These are phyloP conservation scores for Macheiramphus alcinus DNA, from an alignment of 2,113 vertebrate genomes.

Conservation along the genomic window DNA sequence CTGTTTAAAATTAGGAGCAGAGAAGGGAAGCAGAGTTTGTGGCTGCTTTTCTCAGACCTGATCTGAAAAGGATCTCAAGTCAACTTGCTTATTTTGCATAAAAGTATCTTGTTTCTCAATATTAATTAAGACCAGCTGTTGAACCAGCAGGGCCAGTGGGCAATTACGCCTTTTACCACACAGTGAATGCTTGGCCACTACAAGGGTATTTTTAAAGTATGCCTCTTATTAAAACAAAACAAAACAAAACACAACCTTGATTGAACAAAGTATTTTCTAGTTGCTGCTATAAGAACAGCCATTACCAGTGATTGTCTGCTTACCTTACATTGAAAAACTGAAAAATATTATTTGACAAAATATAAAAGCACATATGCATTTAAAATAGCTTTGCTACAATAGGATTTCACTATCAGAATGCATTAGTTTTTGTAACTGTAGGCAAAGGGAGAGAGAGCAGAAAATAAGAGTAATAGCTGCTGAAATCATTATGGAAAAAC, in stretches of 20 bases:
- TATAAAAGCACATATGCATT: not conserved
- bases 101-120: not conserved
- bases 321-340: not conserved
- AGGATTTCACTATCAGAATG: not conserved
- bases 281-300: not conserved
- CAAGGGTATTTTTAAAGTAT: not conserved
- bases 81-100: not conserved
- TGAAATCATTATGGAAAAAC: not conserved
- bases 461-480: not conserved
- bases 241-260: not conserved
- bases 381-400: not conserved
- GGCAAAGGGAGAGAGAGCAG: not conserved
- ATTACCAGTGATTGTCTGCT: not conserved
- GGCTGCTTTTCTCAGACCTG: not conserved
- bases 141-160: not conserved
- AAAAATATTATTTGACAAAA: not conserved
- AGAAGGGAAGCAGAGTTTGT: not conserved
- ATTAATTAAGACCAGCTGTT: not conserved
- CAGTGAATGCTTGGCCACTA: not conserved
- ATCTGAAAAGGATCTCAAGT: not conserved
- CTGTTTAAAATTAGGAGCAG: slow-evolving; percentile 15
- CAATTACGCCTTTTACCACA: not conserved
- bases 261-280: not conserved
- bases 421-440: not conserved
- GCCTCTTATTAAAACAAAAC: not conserved